A percentile compares a stretch with the other conserved stretches of the same genome.
These are phyloP conservation scores for Catharus fuscescens DNA, from an alignment of 2,113 vertebrate species.

Conservation along the genomic window DNA sequence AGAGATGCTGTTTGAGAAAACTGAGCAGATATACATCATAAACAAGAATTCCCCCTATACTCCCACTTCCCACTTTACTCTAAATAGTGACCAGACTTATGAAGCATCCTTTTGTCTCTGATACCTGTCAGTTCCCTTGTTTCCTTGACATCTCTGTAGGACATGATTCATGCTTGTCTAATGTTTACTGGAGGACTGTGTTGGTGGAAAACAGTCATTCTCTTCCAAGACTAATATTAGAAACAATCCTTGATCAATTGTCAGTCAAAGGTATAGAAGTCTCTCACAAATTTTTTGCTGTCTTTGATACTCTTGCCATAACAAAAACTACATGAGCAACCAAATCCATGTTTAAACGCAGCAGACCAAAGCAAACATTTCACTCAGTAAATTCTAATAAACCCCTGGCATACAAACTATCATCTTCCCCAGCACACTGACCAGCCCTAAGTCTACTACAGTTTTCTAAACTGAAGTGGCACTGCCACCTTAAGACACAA, in stretches of 20 bases:
- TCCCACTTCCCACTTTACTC: not conserved
- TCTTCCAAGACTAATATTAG: not conserved
- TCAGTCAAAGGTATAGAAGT: not conserved
- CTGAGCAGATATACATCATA: not conserved
- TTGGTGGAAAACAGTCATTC: not conserved
- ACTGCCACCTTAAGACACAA: constrained; percentile 57
- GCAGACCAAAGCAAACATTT: not conserved
- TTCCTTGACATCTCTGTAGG: not conserved
- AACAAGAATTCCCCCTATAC: not conserved
- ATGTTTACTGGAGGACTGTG: not conserved
- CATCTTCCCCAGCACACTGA: not conserved
- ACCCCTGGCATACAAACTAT: not conserved
- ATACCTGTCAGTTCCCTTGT: not conserved
- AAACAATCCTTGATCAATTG: not conserved
- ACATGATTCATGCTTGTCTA: not conserved
- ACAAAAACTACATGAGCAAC: not conserved
- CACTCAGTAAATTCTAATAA: not conserved
- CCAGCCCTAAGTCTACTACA: not conserved
- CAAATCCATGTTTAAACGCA: not conserved
- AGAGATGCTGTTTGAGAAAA: not conserved
- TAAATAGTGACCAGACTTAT: not conserved
- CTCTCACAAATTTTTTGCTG: not conserved
- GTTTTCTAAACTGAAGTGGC: constrained; percentile 29
- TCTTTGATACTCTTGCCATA: not conserved
- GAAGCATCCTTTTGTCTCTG: not conserved